Evolutionary conservation across 2,888 invertebrate species (phyloP).

Genomic region (Apodemia zela): DNA sequence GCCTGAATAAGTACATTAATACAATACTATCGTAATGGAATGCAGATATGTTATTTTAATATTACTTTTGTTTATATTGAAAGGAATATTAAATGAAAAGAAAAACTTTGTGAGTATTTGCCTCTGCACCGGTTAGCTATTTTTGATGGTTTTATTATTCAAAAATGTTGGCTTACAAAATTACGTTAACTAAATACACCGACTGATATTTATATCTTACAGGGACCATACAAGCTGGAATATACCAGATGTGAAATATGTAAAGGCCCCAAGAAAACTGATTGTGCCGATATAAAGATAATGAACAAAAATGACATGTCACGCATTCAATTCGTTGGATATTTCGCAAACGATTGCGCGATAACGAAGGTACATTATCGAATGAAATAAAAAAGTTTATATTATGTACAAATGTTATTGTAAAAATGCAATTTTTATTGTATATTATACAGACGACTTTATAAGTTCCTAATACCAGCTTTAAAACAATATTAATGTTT

Average conservation of each 20-base stretch:
- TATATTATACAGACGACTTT: neutral
- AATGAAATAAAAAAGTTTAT: neutral
- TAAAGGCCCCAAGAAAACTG: constrained; percentile 57
- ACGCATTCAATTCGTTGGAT: constrained; percentile 48
- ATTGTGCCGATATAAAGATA: constrained; percentile 50
- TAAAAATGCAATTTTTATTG: too few species aligned
- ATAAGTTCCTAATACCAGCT: too few species aligned
- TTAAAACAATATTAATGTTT: too few species aligned
- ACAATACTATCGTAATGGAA: neutral
- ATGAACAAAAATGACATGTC: constrained; percentile 51
- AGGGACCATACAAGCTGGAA: constrained; percentile 55
- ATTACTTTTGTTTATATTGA: neutral
- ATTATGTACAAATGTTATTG: too few species aligned
- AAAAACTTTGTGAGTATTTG: constrained; percentile 13
- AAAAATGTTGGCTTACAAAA: neutral
- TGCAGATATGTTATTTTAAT: neutral
- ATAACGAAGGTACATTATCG: constrained; percentile 45
- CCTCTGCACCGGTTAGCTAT: neutral
- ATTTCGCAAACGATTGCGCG: constrained; percentile 54
- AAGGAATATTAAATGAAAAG: constrained; percentile 7
- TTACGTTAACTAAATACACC: neutral
- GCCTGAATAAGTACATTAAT: too few species aligned
- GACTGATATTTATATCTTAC: constrained; percentile 23
- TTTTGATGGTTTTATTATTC: neutral
- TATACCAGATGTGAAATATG: constrained; percentile 52